Evolutionary conservation across 2,888 invertebrate species (phyloP), one percentile per base, ranked within the genome.

Genomic region (Sinopyrophorus schimmeli): DNA sequence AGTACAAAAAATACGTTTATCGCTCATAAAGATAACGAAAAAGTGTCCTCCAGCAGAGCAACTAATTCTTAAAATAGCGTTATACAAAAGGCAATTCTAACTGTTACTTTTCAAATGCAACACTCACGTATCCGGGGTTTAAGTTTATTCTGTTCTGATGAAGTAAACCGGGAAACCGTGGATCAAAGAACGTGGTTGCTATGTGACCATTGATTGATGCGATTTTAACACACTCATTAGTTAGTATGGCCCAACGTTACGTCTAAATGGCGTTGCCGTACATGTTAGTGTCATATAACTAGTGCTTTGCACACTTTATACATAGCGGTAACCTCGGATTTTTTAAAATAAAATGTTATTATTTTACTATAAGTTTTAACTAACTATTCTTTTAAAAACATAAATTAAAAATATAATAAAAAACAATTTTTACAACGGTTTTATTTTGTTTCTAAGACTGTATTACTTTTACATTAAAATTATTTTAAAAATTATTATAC

Each of bases 171-270:
- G 58, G 59, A 53, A 56, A 58, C 57, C 54, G 55, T 55, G 61
- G 61, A 66, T 68, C 65, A 65, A 66, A 66, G 65, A 67, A 64
- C 58, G 59, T 61, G 62, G 67, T 69, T 69, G 68, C 68, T 65
- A 69, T 58, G 68, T 69, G 69, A 69, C 69, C 68, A 69, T 70
- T 70, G 70, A 70, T 70, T 70, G 69, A 70, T 70, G 70, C 66
- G 70, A 69, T 70, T 70, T 70, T 68, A 69, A 69, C 69, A 66
- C 68, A 69, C 64, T 68, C 69, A 68, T 69, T 69, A 69, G 67
- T 67, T 63, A 52, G 59, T 55, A 46, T 55, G 53, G 40, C 47
- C 50, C 47, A 47, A 40, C 47, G 49, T 52, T 46, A 58, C 54
- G 53, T 61, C 62, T 60, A 62, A 64, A 63, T 64, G 61, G 62